Base-by-base conservation (phyloP, 1,140 invertebrate genomes). In the Scaptomyza graminum region DNA sequence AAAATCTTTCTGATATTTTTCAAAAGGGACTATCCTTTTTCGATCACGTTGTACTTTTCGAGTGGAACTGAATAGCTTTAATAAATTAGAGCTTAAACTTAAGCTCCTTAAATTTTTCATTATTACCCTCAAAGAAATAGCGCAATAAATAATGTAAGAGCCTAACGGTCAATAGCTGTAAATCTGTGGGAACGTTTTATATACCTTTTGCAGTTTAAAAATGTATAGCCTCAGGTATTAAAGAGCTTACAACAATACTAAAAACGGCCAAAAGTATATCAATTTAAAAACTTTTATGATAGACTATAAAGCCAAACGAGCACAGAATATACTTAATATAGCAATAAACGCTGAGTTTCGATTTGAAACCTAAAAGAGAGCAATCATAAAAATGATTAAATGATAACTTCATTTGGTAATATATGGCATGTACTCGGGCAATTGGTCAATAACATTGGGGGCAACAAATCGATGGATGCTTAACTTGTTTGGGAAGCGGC, bases 331-430 rank as follows among this genome's bases (percentile, higher is more conserved):
- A 57, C 31, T 46, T 13, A 18, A 3, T 43, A 62, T 9, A 9
- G 31, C 31, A 18, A 31, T 54, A 39, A 34, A 28, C 43, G 57
- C 51, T 41, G 60, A 22, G 11, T 39, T 39, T 50, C 49, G 13
- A 47, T 59, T 60, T 1, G 18, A 12, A 67, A 52, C 13, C 18
- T 39, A 66, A 72, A 67, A 68, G 51, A 63, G 61, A 54, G 50
- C 55, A 52, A 46, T 50, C 47, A 83, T 78, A 61, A 75, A 34
- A 69, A 63, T 79, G 74, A 85, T 85, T 78, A 76, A 82, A 74
- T 79, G 82, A 76, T 82, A 78, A 76, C 70, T 72, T 57, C 44
- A 66, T 63, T 67, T 64, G 75, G 56, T 61, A 64, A 73, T 60
- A 55, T 22, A 0, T 15, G 37, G 46, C 31, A 56, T 22, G 54